Percentiles rank a stretch among this genome's conserved stretches.
Evolutionary conservation across 2,888 invertebrate genomes (phyloP).

Genomic region (Hydriomena furcata): DNA sequence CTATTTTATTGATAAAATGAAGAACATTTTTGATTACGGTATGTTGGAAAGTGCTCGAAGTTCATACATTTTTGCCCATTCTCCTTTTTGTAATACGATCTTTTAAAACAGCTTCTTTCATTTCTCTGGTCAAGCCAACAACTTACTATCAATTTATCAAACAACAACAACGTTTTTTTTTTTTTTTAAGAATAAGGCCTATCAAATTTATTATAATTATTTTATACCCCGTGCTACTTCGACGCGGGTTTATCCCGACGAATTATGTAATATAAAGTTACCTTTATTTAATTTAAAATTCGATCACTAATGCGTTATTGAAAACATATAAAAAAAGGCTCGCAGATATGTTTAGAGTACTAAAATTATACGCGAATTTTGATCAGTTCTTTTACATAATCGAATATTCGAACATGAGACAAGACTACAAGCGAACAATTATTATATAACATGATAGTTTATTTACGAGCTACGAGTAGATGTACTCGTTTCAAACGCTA

Average conservation of each 20-base stretch:
- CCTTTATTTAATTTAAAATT: constrained; percentile 32
- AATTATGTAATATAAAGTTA: too few species aligned
- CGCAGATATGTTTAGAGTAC: constrained; percentile 39
- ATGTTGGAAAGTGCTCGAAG: too few species aligned
- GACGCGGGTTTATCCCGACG: constrained; percentile 34
- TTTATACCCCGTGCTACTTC: constrained; percentile 46
- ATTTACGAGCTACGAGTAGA: not conserved
- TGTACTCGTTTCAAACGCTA: too few species aligned
- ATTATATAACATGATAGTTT: not conserved
- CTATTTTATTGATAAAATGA: too few species aligned
- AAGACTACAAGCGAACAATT: constrained; percentile 12
- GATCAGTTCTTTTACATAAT: constrained; percentile 36
- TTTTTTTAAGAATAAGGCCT: constrained; percentile 62
- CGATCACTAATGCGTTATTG: constrained; percentile 34
- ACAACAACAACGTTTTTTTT: constrained; percentile 68
- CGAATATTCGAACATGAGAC: constrained; percentile 3
- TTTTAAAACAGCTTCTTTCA: constrained; percentile 16
- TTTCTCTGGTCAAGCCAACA: constrained; percentile 47
- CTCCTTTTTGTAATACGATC: too few species aligned
- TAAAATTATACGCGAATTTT: constrained; percentile 23
- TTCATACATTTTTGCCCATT: too few species aligned
- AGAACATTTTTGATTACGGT: too few species aligned
- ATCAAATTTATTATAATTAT: constrained; percentile 42
- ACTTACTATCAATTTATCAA: constrained; percentile 59
- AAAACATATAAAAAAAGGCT: constrained; percentile 38